Evolutionary conservation across 2,888 invertebrate genomes (phyloP), one percentile per base, ranked within the genome.

Genomic region (Chymomyza caudatula): DNA sequence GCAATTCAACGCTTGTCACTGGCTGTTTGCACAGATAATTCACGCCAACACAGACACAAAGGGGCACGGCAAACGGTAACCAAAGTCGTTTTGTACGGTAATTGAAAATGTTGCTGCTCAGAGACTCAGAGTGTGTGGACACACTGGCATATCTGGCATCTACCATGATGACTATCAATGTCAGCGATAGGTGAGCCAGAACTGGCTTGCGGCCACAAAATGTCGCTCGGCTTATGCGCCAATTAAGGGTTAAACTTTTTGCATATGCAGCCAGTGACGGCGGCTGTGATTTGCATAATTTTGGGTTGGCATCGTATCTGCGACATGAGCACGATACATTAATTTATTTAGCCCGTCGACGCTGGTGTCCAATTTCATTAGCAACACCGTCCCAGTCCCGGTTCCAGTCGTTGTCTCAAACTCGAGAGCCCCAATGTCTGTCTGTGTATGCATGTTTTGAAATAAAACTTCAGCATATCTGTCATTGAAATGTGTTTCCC

Each of bases 171-270:
- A 71, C 85, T 86, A 82, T 82, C 82, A 81, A 82, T 82, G 82
- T 76, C 77, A 73, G 55, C 69, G 65, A 76, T 81, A 84, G 86
- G 84, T 82, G 82, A 80, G 71, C 71, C 58, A 62, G 8, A 44
- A 44, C 43, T n/a, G 61, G 54, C 62, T 13, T 56, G 63, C 57
- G 64, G 65, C 67, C 80, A 67, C 66, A 72, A 69, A 74, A 72
- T 74, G 76, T 78, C 74, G 76, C 65, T 56, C 67, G 65, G 15
- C 69, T 71, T 65, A 69, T 73, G 85, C 74, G 86, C 84, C 87
- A 88, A 88, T 88, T 88, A 88, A 88, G 87, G 87, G 88, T 88
- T 88, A 87, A 85, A 76, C 85, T 79, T 81, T 52, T 61, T 55
- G 64, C 47, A 55, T 64, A 52, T 64, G 55, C 64, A 43, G 20